Base-by-base conservation (phyloP, 1,140 invertebrate species). In the Ostrea denselamellosa region DNA sequence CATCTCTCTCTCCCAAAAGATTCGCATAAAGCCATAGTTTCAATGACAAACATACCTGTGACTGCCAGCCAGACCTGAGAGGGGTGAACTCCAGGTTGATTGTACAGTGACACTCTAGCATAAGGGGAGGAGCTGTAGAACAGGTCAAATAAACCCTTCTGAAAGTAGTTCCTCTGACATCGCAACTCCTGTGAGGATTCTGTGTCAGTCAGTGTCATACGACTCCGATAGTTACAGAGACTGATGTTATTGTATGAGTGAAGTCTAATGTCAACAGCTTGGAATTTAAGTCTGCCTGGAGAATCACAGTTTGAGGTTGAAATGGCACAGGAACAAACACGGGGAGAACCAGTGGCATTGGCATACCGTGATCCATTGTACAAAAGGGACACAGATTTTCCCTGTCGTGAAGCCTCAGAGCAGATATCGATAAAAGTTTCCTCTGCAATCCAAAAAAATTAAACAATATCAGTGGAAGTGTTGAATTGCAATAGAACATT, bases 351-450 rank as follows among this genome's bases (percentile, higher is more conserved):
- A 7, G 86, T 17, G 58, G 85, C 28, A 10, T 56, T 25, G n/a
- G 51, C 44, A 14, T 65, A 25, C n/a, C 86, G 71, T n/a, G 89
- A 83, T 28, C 89, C 89, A 52, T 87, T 87, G 51, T 83, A 87
- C 17, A 89, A 65, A 52, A 89, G 34, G n/a, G 87, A 87, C 4
- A 89, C 34, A 19, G 86, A 81, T n/a, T 86, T 83, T 19, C 89
- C 89, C 52, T 58, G 68, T 9, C 82, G 34, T 19, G 85, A 71
- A 2, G 56, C 62, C 65, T 87, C 85, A n/a, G 89, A 89, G 71
- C 89, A 89, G 22, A 89, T 86, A 83, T 89, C 86, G 28, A 89
- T 52, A 77, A 89, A 89, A 7, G 86, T 86, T 34, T 84, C 25
- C 68, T 89, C 88, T 89, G 44, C 44, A 89, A 89, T n/a, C 51